Evolutionary conservation across 2,888 invertebrate species (phyloP).

Genomic region (Zhengitettix transpicula): DNA sequence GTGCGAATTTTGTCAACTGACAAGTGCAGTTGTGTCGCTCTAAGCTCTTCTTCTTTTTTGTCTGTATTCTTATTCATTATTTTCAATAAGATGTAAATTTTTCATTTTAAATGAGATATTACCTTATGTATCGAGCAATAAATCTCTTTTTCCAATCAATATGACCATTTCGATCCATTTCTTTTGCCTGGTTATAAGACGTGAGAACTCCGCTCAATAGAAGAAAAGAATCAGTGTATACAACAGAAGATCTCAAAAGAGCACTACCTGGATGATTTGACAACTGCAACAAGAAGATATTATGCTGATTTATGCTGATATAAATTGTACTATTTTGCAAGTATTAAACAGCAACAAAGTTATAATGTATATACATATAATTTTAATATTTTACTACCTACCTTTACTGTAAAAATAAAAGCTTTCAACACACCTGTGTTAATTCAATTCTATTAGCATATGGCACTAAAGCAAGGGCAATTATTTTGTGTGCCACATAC

Average conservation of each 20-base stretch:
- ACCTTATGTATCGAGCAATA: slow-evolving; percentile 43
- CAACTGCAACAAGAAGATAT: slow-evolving; percentile 22
- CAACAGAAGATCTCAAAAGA: slow-evolving; percentile 41
- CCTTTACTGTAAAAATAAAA: not conserved
- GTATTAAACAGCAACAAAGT: too few relatives aligned
- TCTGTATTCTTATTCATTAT: too few relatives aligned
- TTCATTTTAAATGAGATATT: too few relatives aligned
- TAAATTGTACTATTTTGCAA: too few relatives aligned
- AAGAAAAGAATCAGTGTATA: slow-evolving; percentile 50
- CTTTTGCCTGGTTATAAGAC: slow-evolving; percentile 40
- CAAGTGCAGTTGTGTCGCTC: too few relatives aligned
- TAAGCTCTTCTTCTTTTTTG: too few relatives aligned
- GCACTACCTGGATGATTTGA: slow-evolving; percentile 41
- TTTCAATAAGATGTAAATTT: too few relatives aligned
- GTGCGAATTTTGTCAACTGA: too few relatives aligned
- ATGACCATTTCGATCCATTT: slow-evolving; percentile 32
- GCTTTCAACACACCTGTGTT: slow-evolving; percentile 31
- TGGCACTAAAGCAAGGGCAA: slow-evolving; percentile 43
- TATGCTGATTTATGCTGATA: too few relatives aligned
- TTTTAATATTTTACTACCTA: too few relatives aligned
- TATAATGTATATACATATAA: too few relatives aligned
- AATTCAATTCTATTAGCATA: slow-evolving; percentile 39
- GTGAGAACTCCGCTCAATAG: slow-evolving; percentile 47
- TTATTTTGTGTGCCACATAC: slow-evolving; percentile 47
- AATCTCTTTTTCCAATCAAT: slow-evolving; percentile 38